Base-by-base conservation (phyloP, 2,797 vertebrate species). In the Sebastes goodei region DNA sequence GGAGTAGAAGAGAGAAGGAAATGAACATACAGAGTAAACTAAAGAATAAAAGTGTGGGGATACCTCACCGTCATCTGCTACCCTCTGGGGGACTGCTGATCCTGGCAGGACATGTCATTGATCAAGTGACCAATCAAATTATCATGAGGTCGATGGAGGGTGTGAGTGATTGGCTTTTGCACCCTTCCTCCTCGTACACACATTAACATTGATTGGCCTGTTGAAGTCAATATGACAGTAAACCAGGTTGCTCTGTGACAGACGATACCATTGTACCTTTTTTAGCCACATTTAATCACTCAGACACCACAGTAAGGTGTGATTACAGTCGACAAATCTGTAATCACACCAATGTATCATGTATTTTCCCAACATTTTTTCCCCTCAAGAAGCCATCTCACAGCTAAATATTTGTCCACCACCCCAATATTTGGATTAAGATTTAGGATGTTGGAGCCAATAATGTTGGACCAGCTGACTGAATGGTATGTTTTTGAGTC, bases 121-220 rank as follows among this genome's bases (percentile, higher is more conserved):
- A 88, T 88, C 79, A 91, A 84, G 67, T 49, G 55, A 74, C 64
- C 46, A 38, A 68, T 82, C 71, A 64, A 88, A 91, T 89, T 69
- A 88, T 80, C 81, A 72, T 29, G n/a, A 59, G 74, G 67, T 88
- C 57, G 33, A 82, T 87, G 73, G 53, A 64, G 59, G 56, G 21
- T 55, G 74, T 81, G 82, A 89, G 77, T 72, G 83, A 76, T 88
- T 78, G 78, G 33, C 60, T 69, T 79, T n/a, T 0, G 2, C 68
- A 78, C 49, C 81, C 75, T 78, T 84, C 67, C 57, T 84, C 53
- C 42, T 61, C 56, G 66, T 61, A 61, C 38, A 75, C 61, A 78
- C 56, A 63, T 86, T 66, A 80, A 53, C 80, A 57, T 49, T 35
- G 78, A 86, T 71, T 86, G 70, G 55, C 61, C 56, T 38, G 35